phyloP scores from a whole-genome alignment of 2,888 invertebrate species.

The Athalia rosae region DNA sequence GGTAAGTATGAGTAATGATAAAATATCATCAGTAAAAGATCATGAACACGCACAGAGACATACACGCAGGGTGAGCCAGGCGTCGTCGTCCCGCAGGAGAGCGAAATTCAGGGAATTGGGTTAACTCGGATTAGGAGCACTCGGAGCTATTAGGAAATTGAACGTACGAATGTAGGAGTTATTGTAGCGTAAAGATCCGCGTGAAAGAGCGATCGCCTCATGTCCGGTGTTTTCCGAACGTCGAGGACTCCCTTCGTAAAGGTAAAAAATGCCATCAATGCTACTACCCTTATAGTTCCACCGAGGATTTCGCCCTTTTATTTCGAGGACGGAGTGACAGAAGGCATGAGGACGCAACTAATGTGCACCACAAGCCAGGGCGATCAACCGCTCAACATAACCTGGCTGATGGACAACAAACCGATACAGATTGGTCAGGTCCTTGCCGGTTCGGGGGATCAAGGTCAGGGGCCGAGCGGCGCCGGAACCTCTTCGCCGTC shows the following conservation, averaged over 20 bases:
- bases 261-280: conserved; percentile 30
- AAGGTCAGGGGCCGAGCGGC: conserved; percentile 62
- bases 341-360: conserved; percentile 73
- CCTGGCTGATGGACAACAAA: conserved; percentile 75
- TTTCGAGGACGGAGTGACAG: conserved; percentile 70
- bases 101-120: no score
- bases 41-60: no score
- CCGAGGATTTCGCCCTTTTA: conserved; percentile 72
- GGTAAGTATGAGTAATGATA: neutral
- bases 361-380: conserved; percentile 78
- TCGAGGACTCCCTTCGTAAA: conserved; percentile 4
- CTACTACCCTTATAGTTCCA: conserved; percentile 70
- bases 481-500: conserved; percentile 50
- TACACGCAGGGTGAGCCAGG: no score
- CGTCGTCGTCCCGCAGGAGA: no score
- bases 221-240: neutral
- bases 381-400: conserved; percentile 77
- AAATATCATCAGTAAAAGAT: no score
- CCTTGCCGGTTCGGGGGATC: conserved; percentile 51
- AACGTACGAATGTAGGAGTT: neutral
- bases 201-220: neutral
- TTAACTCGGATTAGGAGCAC: no score
- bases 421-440: conserved; percentile 70
- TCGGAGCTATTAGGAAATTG: neutral
- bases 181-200: neutral